A percentile compares a stretch with the other conserved stretches of the same genome.
Conservation (phyloP, 1,140 invertebrate genomes). For the Teleopsis dalmanni region DNA sequence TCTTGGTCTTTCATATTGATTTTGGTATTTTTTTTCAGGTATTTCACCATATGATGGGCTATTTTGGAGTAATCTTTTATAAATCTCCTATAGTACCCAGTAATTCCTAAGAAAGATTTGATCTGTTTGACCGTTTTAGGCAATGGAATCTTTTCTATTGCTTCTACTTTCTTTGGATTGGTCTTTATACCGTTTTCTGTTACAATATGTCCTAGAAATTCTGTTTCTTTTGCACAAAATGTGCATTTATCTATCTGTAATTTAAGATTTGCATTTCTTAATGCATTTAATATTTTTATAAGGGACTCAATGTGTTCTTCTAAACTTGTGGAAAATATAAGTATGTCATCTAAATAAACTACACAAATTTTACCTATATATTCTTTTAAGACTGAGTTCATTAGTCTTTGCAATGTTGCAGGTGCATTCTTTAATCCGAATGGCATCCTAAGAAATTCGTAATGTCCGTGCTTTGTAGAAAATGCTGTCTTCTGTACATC, state of each 20-base stretch:
- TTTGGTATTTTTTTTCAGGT: conserved; percentile 3
- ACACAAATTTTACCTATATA: conserved; percentile 25
- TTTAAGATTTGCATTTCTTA: conserved; percentile 30
- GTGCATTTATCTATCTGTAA: conserved; percentile 32
- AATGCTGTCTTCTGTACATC: conserved; percentile 22
- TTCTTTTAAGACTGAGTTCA: conserved; percentile 36
- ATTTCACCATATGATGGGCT: background rate
- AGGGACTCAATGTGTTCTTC: conserved; percentile 34
- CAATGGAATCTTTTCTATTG: background rate
- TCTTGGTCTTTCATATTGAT: conserved; percentile 1
- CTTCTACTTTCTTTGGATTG: background rate
- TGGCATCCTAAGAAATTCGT: conserved; percentile 42
- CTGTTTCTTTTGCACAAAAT: conserved; percentile 35
- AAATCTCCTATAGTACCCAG: background rate
- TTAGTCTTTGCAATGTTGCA: conserved; percentile 45
- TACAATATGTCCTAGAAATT: conserved; percentile 1
- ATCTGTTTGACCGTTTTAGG: background rate
- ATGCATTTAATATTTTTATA: conserved; percentile 25
- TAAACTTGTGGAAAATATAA: conserved; percentile 35
- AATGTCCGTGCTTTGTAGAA: conserved; percentile 26
- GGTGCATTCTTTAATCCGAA: conserved; percentile 45
- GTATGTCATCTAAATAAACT: conserved; percentile 44
- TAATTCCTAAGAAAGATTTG: background rate
- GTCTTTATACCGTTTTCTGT: background rate
- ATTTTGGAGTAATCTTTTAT: background rate